phyloP scores from a whole-genome alignment of 2,888 invertebrate species.

The Clivina fossor region DNA sequence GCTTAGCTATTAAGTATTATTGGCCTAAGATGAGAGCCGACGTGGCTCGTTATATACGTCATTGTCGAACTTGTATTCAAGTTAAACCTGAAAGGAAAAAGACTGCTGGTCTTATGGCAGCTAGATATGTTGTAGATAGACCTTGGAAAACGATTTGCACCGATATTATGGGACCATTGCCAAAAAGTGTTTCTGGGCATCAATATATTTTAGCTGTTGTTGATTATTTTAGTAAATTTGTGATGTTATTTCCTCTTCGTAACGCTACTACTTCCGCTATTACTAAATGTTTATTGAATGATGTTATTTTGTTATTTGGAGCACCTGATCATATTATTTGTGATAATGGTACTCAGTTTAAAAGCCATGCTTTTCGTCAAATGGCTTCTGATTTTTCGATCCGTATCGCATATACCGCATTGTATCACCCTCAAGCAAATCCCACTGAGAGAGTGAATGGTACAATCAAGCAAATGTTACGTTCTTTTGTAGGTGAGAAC shows the following conservation, averaged over 20 bases:
- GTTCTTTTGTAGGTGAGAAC: not conserved
- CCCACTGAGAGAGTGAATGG: not conserved
- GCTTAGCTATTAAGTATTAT: not conserved
- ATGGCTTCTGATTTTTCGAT: not conserved
- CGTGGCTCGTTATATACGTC: not conserved
- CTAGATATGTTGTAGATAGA: too few species aligned
- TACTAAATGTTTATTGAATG: not conserved
- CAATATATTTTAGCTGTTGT: not conserved
- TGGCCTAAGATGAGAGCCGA: conserved; percentile 4
- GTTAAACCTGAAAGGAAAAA: not conserved
- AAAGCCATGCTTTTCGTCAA: not conserved
- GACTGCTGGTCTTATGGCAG: not conserved
- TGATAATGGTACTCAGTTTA: too few species aligned
- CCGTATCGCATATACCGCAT: not conserved
- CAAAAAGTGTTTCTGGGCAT: not conserved
- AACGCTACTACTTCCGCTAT: not conserved
- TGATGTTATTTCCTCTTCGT: not conserved
- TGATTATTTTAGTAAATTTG: not conserved
- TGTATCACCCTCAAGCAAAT: not conserved
- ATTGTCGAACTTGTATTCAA: not conserved
- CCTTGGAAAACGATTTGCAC: conserved; percentile 3
- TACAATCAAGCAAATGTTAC: not conserved
- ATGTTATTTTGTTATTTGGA: not conserved
- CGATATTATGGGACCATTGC: not conserved
- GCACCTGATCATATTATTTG: not conserved